phyloP scores from a whole-genome alignment of 2,797 vertebrate genomes.

The Echiichthys vipera region DNA sequence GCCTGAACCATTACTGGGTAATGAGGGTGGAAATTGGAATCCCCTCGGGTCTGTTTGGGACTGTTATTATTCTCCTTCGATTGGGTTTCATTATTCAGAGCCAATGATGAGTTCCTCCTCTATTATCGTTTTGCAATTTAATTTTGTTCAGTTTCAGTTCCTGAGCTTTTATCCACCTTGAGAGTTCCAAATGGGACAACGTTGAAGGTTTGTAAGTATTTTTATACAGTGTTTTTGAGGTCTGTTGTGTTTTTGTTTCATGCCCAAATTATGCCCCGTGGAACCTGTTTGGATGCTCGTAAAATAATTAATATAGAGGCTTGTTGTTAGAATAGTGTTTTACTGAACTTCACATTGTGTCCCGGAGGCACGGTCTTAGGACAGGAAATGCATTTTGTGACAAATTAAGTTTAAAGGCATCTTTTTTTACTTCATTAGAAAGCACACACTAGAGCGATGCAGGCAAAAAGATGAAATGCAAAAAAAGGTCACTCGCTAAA shows the following conservation, averaged over 20 bases:
- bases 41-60: slow-evolving; percentile 64
- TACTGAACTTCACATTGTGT: slow-evolving; percentile 27
- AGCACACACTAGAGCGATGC: slow-evolving; percentile 10
- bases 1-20: slow-evolving; percentile 68
- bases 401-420: slow-evolving; percentile 14
- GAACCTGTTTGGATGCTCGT: slow-evolving; percentile 59
- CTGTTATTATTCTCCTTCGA: slow-evolving; percentile 63
- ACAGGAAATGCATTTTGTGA: slow-evolving; percentile 6
- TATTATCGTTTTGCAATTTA: slow-evolving; percentile 58
- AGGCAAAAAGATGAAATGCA: neutral
- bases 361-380: slow-evolving; percentile 8
- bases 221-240: slow-evolving; percentile 49
- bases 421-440: slow-evolving; percentile 20
- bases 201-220: slow-evolving; percentile 59
- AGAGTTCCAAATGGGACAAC: slow-evolving; percentile 47
- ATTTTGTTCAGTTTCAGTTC: slow-evolving; percentile 53
- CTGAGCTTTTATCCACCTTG: slow-evolving; percentile 48
- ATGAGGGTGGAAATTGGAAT: slow-evolving; percentile 75
- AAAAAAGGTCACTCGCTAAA: neutral
- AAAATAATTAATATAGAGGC: slow-evolving; percentile 46
- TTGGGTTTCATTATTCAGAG: slow-evolving; percentile 69
- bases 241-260: slow-evolving; percentile 53
- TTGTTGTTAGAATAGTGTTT: slow-evolving; percentile 43
- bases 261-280: slow-evolving; percentile 57
- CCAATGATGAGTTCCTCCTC: slow-evolving; percentile 59